These are phyloP conservation scores for Erethizon dorsatum DNA, from an alignment of 2,797 vertebrate genomes.

Conservation along the genomic window DNA sequence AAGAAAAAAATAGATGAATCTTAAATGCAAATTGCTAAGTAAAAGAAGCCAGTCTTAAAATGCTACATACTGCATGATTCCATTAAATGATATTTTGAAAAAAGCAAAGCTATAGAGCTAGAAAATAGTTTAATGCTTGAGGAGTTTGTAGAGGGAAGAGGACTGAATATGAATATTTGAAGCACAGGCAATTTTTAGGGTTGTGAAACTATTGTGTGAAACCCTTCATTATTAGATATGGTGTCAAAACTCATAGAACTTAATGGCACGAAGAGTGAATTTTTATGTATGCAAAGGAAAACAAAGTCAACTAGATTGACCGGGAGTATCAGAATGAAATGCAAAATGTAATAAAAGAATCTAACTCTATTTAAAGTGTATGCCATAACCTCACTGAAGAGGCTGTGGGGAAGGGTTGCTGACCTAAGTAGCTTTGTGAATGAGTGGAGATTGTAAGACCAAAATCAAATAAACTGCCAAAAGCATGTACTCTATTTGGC, in stretches of 20 bases:
- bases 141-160: not conserved
- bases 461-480: not conserved
- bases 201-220: not conserved
- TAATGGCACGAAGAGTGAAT: not conserved
- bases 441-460: not conserved
- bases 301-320: not conserved
- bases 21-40: not conserved
- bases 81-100: not conserved
- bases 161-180: not conserved
- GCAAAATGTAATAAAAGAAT: not conserved
- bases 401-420: not conserved
- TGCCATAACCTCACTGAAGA: not conserved
- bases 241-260: not conserved
- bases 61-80: not conserved
- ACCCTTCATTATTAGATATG: not conserved
- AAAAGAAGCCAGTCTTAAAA: not conserved
- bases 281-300: not conserved
- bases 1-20: not conserved
- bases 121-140: not conserved
- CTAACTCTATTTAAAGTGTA: not conserved
- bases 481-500: not conserved
- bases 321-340: not conserved
- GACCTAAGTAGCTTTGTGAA: not conserved
- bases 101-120: not conserved
- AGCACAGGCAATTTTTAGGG: not conserved